A percentile compares a stretch with the other conserved stretches of the same genome.
These are phyloP conservation scores for Poecilus cupreus DNA, from an alignment of 2,888 invertebrate genomes.

Conservation along the genomic window DNA sequence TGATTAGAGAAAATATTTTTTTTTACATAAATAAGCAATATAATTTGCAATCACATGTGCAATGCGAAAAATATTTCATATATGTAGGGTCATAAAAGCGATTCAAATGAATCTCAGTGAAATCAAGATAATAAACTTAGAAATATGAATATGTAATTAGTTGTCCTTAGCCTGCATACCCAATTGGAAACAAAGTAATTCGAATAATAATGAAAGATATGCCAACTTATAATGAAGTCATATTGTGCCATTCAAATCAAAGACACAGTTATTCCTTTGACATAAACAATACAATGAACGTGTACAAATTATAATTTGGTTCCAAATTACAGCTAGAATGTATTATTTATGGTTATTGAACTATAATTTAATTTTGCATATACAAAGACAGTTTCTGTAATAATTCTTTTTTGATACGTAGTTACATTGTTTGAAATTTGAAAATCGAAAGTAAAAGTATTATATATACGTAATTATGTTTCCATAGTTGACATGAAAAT, in stretches of 20 bases:
- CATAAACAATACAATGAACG: background rate
- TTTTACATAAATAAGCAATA: no score
- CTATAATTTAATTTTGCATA: constrained; percentile 11
- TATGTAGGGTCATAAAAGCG: no score
- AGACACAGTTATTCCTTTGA: background rate
- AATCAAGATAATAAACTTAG: no score
- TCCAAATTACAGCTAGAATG: background rate
- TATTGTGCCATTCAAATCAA: background rate
- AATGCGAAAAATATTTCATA: no score
- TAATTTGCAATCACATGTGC: no score
- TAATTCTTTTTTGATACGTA: constrained; percentile 3
- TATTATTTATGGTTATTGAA: constrained; percentile 15
- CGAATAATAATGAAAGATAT: no score
- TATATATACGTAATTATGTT: background rate
- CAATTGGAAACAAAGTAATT: no score
- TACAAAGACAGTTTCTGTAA: background rate
- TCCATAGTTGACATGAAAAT: constrained; percentile 22
- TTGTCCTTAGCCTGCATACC: no score
- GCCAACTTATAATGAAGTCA: background rate
- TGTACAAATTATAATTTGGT: background rate
- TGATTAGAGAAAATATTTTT: no score
- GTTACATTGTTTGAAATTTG: background rate
- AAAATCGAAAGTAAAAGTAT: constrained; percentile 1
- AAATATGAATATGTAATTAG: no score
- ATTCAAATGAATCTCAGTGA: no score